Conservation (phyloP, 2,113 vertebrate genomes). For the Cryptotis parvus region DNA sequence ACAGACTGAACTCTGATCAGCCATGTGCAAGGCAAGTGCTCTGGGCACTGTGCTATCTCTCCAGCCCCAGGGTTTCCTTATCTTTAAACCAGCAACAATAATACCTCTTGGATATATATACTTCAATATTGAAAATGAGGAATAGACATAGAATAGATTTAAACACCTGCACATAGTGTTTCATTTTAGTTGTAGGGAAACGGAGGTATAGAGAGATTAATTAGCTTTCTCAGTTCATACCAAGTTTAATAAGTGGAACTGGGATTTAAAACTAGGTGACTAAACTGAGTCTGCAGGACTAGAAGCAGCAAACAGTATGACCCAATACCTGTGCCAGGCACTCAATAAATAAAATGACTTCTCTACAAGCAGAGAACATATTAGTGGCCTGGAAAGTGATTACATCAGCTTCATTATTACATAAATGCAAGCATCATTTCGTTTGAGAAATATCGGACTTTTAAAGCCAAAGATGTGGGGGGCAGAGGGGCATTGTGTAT, state of each 20-base stretch:
- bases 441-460: background rate
- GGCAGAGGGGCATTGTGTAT: background rate
- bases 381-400: background rate
- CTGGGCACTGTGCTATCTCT: too few species aligned
- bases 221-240: background rate
- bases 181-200: background rate
- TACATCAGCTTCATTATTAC: background rate
- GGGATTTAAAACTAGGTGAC: background rate
- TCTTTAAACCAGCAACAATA: background rate
- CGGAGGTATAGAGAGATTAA: background rate
- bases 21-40: too few species aligned
- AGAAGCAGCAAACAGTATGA: background rate
- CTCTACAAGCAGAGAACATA: background rate
- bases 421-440: background rate
- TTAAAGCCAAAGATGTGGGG: background rate
- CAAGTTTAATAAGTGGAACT: background rate
- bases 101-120: background rate
- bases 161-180: background rate
- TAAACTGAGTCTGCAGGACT: background rate
- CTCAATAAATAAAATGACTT: background rate
- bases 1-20: too few species aligned
- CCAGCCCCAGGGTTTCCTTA: background rate
- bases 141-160: background rate
- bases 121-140: too few species aligned
- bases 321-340: background rate